phyloP scores from a whole-genome alignment of 2,797 vertebrate genomes.

The Eospalax fontanierii region DNA sequence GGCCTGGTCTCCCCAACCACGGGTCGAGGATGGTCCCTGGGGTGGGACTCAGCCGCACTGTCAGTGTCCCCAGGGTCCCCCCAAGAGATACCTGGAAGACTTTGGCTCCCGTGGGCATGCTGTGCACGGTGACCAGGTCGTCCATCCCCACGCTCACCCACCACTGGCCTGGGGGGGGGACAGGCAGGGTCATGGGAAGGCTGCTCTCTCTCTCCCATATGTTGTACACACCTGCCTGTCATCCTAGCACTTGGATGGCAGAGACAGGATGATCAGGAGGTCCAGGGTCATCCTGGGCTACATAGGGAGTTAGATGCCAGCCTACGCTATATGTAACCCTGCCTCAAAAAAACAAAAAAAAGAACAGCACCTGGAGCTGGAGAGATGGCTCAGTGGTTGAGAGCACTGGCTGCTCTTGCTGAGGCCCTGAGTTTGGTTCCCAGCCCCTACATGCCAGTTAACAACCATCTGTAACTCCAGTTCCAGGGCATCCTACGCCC shows the following conservation, averaged over 20 bases:
- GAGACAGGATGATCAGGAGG: not conserved
- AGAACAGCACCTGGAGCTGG: too few species aligned
- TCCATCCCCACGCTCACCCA: conserved; percentile 93
- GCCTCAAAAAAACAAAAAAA: not conserved
- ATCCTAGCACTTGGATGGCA: not conserved
- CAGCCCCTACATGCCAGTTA: too few species aligned
- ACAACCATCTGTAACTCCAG: too few species aligned
- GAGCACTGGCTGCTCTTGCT: too few species aligned
- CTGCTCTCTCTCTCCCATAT: not conserved
- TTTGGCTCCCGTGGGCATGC: conserved; percentile 90
- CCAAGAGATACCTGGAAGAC: conserved; percentile 90
- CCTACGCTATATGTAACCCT: not conserved
- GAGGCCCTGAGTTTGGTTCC: too few species aligned
- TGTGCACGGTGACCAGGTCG: conserved; percentile 90
- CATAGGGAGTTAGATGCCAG: not conserved
- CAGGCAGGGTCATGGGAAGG: not conserved
- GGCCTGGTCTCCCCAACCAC: not conserved
- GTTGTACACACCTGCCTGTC: too few species aligned
- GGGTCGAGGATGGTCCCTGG: not conserved
- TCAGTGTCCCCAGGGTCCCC: not conserved
- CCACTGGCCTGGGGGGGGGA: conserved; percentile 90
- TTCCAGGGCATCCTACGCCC: too few species aligned
- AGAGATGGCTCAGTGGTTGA: too few species aligned
- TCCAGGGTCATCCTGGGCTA: not conserved
- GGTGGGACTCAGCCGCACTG: too few species aligned